Conservation (phyloP, 2,797 vertebrate genomes). For the Mormyrops boulengeri region DNA sequence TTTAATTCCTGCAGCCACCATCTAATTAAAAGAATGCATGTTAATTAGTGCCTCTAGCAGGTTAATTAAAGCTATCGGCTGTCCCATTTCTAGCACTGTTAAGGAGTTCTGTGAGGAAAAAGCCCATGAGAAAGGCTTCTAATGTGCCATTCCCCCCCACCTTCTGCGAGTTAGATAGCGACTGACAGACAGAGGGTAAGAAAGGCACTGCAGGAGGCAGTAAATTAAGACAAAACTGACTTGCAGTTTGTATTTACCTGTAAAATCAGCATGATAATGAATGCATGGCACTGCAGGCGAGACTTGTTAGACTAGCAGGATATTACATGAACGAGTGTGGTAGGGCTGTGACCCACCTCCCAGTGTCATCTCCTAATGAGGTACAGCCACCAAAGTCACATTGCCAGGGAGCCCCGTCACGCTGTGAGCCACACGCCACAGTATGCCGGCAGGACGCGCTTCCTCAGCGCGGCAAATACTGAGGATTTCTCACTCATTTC, state of each 20-base stretch:
- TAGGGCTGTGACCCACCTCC: background rate
- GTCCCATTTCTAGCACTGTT: slow-evolving; percentile 26
- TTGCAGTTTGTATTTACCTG: slow-evolving; percentile 15
- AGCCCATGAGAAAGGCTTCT: background rate
- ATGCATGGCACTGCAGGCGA: background rate
- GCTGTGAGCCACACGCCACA: slow-evolving; percentile 14
- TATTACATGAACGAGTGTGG: slow-evolving; percentile 24
- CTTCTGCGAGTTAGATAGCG: background rate
- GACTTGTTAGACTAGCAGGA: slow-evolving; percentile 25
- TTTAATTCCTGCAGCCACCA: slow-evolving; percentile 18
- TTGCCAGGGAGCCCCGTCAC: slow-evolving; percentile 6
- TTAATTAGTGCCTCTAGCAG: slow-evolving; percentile 60
- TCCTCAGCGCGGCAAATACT: slow-evolving; percentile 27
- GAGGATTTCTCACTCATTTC: slow-evolving; percentile 19
- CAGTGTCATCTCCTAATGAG: slow-evolving; percentile 19
- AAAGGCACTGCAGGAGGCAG: no score
- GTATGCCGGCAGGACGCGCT: slow-evolving; percentile 21
- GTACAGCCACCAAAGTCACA: background rate
- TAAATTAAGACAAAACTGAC: slow-evolving; percentile 19
- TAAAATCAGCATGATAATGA: slow-evolving; percentile 23
- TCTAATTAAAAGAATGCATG: slow-evolving; percentile 49
- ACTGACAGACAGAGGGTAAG: background rate
- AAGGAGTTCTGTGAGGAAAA: slow-evolving; percentile 24
- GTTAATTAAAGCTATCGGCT: slow-evolving; percentile 70
- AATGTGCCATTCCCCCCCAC: background rate